Base-by-base conservation (phyloP, 2,888 invertebrate genomes). In the Cataglyphis rosenhaueri region DNA sequence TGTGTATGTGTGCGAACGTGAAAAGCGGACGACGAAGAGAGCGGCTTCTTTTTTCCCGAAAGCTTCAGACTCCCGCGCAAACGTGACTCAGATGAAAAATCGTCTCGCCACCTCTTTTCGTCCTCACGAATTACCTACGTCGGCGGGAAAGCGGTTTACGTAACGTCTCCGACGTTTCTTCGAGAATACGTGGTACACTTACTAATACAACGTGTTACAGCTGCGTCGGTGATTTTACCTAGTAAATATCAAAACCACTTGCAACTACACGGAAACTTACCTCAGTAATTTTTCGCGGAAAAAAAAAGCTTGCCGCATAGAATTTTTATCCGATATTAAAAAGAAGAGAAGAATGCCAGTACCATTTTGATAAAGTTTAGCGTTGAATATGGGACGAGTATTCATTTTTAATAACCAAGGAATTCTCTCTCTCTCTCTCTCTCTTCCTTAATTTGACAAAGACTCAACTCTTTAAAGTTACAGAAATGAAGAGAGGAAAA, bases 61-160 rank as follows among this genome's bases (percentile, higher is more conserved):
- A 74, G 74, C 48, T 68, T 41, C 73, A 79, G 83, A 79, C 66
- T 59, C 79, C 29, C 25, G 29, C 25, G 29, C 44, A 62, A 81
- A 85, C 85, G 85, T 86, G 86, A 86, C 85, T 73, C 70, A 85
- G 86, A 86, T 86, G 86, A 81, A 85, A 86, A 85, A 82, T 84
- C 59, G 82, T 71, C 70, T 52, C 52, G 61, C 38, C 75, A 48
- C 25, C 75, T 85, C 61, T 59, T 62, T 68, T 68, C 82, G 76
- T 76, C 65, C 44, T 61, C 74, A 81, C 81, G 85, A 86, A 86
- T 86, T 86, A 86, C 76, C 76, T 81, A 82, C 71, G 79, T 71
- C 84, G 71, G 35, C 68, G 64, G 82, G 61, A 84, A 84, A 82
- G 85, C 86, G 84, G 81, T 84, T 86, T 85, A 81, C 76, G 71